Percentiles rank a stretch among this genome's conserved stretches.
Conservation (phyloP, 2,797 vertebrate species). For the Brachyalestes nurse region DNA sequence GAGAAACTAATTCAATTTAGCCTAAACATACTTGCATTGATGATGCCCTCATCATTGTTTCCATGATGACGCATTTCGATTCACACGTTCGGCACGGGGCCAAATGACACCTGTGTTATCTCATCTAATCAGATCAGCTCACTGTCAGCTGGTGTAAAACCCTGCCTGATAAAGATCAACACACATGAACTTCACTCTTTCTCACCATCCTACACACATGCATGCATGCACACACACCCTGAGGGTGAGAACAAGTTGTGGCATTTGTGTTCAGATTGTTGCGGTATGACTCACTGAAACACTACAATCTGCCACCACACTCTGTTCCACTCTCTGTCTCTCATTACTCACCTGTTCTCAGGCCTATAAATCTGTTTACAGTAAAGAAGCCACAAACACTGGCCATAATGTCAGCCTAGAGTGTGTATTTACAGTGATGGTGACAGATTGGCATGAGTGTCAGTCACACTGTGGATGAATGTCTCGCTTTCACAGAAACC, state of each 20-base stretch:
- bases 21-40: neutral
- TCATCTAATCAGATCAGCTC: neutral
- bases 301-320: slow-evolving; percentile 56
- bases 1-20: neutral
- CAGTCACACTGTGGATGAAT: too few species aligned
- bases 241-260: slow-evolving; percentile 38
- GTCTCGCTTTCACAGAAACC: neutral
- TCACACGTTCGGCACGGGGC: neutral
- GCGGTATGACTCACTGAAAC: slow-evolving; percentile 30
- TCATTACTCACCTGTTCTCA: slow-evolving; percentile 58
- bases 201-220: neutral
- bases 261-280: slow-evolving; percentile 43
- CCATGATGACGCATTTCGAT: neutral
- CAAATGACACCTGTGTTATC: neutral
- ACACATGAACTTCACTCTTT: neutral
- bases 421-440: neutral
- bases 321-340: neutral
- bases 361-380: slow-evolving; percentile 61
- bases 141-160: neutral
- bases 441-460: neutral
- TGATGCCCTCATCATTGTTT: neutral
- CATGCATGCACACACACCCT: slow-evolving; percentile 5
- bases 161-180: neutral
- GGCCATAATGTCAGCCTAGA: slow-evolving; percentile 54
- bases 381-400: slow-evolving; percentile 21